Percentiles rank a stretch among this genome's conserved stretches.
phyloP scores from a whole-genome alignment of 2,888 invertebrate species.

The Campoletis raptor region DNA sequence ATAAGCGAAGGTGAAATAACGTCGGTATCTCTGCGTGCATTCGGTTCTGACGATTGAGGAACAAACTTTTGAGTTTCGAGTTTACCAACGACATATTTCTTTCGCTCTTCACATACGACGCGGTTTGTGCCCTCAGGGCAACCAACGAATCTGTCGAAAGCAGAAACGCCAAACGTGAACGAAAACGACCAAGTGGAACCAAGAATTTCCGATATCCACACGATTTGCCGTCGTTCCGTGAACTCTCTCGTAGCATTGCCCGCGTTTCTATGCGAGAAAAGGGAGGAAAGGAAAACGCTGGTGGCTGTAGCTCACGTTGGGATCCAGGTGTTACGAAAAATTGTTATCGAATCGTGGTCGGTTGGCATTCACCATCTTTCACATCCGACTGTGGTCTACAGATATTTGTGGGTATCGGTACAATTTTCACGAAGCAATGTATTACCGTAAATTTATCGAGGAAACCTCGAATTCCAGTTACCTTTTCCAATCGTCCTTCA shows the following conservation, averaged over 20 bases:
- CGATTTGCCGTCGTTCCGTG: slow-evolving; percentile 59
- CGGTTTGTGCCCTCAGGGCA: slow-evolving; percentile 4
- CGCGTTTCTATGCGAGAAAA: slow-evolving; percentile 23
- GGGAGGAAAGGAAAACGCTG: slow-evolving; percentile 34
- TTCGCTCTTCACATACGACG: not conserved
- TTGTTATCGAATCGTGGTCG: slow-evolving; percentile 68
- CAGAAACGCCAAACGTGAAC: slow-evolving; percentile 57
- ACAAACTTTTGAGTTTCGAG: slow-evolving; percentile 41
- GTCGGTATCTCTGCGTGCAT: not conserved
- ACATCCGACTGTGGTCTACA: slow-evolving; percentile 50
- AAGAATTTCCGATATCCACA: slow-evolving; percentile 61
- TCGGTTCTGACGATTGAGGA: slow-evolving; percentile 14
- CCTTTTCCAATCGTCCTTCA: slow-evolving; percentile 14
- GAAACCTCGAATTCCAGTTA: slow-evolving; percentile 49
- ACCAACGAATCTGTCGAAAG: slow-evolving; percentile 54
- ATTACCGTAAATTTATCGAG: slow-evolving; percentile 69
- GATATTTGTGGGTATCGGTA: slow-evolving; percentile 46
- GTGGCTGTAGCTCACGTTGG: slow-evolving; percentile 42
- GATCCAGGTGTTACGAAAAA: slow-evolving; percentile 69
- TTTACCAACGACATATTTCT: slow-evolving; percentile 3
- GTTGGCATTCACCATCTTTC: slow-evolving; percentile 61
- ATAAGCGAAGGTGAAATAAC: slow-evolving; percentile 1
- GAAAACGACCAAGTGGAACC: slow-evolving; percentile 50
- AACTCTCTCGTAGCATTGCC: slow-evolving; percentile 29
- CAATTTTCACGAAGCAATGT: slow-evolving; percentile 65